Conservation (phyloP, 2,797 vertebrate species). For the Adrianichthys oophorus region DNA sequence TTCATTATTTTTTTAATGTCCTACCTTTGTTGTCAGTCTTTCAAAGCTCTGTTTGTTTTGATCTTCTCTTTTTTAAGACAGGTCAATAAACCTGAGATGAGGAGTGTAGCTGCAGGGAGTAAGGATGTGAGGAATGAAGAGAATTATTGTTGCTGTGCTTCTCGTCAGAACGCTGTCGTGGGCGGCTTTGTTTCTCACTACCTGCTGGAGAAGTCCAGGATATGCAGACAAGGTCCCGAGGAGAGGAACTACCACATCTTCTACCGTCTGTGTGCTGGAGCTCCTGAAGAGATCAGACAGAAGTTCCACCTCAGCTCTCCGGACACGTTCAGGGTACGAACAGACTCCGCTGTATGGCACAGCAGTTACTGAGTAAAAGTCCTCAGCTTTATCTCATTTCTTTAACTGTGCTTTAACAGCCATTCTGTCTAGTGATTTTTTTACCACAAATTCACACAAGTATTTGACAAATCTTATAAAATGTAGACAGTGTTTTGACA, state of each 20-base stretch:
- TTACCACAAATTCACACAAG: background rate
- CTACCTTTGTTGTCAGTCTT: too few relatives aligned
- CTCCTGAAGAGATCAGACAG: slow-evolving; percentile 89
- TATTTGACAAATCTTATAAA: background rate
- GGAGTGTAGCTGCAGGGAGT: too few relatives aligned
- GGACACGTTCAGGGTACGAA: slow-evolving; percentile 87
- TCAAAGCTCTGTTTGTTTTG: too few relatives aligned
- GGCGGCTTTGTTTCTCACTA: slow-evolving; percentile 98
- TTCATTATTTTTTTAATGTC: too few relatives aligned
- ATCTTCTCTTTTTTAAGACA: too few relatives aligned
- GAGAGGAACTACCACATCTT: slow-evolving; percentile 99
- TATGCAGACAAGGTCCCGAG: slow-evolving; percentile 90
- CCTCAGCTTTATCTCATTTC: too few relatives aligned
- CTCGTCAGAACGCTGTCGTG: slow-evolving; percentile 87
- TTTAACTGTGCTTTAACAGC: too few relatives aligned
- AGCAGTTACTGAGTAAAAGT: too few relatives aligned
- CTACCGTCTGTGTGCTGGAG: slow-evolving; percentile 94
- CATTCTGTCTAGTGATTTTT: too few relatives aligned
- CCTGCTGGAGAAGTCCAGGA: slow-evolving; percentile 96
- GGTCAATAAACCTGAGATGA: too few relatives aligned
- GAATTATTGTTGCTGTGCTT: background rate
- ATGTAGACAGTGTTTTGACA: too few relatives aligned
- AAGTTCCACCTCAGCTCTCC: slow-evolving; percentile 90
- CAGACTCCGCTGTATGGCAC: background rate
- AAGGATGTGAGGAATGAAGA: background rate